phyloP scores from a whole-genome alignment of 92 coral and sea anemone genomes.

The Paragorgia papillata region DNA sequence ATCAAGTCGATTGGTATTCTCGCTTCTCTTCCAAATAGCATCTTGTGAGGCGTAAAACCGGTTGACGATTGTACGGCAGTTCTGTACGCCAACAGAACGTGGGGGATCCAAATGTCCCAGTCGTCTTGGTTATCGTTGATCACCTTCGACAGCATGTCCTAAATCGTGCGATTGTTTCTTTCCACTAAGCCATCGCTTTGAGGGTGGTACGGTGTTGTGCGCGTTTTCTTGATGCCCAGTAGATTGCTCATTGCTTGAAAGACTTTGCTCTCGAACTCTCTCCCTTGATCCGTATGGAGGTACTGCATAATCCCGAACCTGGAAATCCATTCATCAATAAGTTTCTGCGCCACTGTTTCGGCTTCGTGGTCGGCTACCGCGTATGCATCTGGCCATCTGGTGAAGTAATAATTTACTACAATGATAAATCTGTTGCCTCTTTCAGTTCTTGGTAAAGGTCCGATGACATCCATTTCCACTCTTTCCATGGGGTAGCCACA shows the following conservation, averaged over 20 bases:
- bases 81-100: conserved; percentile 21
- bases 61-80: conserved; percentile 18
- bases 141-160: conserved; percentile 41
- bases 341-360: conserved; percentile 29
- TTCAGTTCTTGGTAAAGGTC: conserved; percentile 44
- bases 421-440: conserved; percentile 7
- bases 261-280: conserved; percentile 22
- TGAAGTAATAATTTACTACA: conserved; percentile 4
- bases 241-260: neutral
- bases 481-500: conserved; percentile 52
- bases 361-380: conserved; percentile 29
- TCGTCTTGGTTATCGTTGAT: conserved; percentile 14
- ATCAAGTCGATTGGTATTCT: conserved; percentile 13
- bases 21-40: conserved; percentile 18
- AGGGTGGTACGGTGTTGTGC: conserved; percentile 12
- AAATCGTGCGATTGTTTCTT: conserved; percentile 18
- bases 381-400: conserved; percentile 8
- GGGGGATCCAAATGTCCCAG: conserved; percentile 32
- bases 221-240: neutral
- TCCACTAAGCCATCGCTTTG: conserved; percentile 23
- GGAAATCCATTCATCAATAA: conserved; percentile 41
- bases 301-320: conserved; percentile 17
- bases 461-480: conserved; percentile 43
- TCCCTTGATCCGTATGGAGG: conserved; percentile 10
- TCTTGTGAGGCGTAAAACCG: conserved; percentile 23